These are phyloP conservation scores for Mus minutoides DNA, from an alignment of 2,797 vertebrate genomes.

Conservation along the genomic window DNA sequence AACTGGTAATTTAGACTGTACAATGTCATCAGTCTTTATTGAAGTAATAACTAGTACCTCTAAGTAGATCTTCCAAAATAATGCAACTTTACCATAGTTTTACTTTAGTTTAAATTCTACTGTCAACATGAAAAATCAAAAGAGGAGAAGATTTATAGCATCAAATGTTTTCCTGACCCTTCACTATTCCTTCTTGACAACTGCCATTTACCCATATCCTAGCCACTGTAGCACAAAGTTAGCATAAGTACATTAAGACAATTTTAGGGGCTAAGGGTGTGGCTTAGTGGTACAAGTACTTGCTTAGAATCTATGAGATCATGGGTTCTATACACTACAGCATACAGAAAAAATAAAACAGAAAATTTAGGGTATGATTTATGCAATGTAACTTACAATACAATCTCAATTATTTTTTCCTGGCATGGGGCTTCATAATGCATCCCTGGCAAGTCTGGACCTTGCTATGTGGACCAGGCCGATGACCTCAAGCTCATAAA, in stretches of 20 bases:
- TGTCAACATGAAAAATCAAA: constrained; percentile 52
- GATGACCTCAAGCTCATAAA: neutral
- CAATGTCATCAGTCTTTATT: constrained; percentile 47
- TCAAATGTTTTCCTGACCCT: constrained; percentile 52
- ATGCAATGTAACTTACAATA: constrained; percentile 29
- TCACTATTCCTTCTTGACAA: constrained; percentile 32
- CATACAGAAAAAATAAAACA: neutral
- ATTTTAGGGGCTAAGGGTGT: neutral
- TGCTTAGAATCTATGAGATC: neutral
- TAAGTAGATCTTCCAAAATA: constrained; percentile 13
- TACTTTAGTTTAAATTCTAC: constrained; percentile 54
- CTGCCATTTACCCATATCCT: constrained; percentile 48
- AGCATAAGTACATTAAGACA: constrained; percentile 40
- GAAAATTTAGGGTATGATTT: constrained; percentile 21
- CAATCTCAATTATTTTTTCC: neutral
- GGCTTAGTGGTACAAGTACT: neutral
- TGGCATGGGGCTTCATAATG: neutral
- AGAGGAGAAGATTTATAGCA: constrained; percentile 52
- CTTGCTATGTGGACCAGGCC: neutral
- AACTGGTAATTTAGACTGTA: constrained; percentile 60
- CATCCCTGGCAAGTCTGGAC: neutral
- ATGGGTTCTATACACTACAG: neutral
- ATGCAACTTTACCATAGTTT: neutral
- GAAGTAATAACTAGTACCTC: constrained; percentile 41
- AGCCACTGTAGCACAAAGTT: constrained; percentile 23